phyloP scores from a whole-genome alignment of 2,888 invertebrate species.

The Hypsopygia costalis region DNA sequence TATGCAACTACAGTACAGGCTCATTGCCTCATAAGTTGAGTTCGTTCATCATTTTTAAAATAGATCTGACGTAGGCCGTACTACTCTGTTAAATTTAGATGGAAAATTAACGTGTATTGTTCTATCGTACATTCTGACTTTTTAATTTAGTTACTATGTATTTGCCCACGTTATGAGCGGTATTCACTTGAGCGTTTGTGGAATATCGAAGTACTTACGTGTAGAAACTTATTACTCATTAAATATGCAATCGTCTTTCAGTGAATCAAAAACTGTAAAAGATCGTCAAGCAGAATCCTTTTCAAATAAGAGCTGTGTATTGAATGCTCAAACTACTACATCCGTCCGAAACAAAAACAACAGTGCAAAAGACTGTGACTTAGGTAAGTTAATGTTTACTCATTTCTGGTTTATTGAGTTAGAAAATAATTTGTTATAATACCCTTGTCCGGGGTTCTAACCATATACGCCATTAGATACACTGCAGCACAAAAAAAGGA shows the following conservation, averaged over 20 bases:
- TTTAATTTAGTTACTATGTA: conserved; percentile 25
- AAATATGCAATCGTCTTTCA: conserved; percentile 39
- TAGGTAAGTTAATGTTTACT: conserved; percentile 50
- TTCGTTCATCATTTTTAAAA: conserved; percentile 34
- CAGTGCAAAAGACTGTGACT: conserved; percentile 51
- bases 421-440: too few relatives aligned
- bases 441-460: too few relatives aligned
- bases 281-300: conserved; percentile 40
- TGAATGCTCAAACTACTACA: conserved; percentile 48
- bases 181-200: not conserved
- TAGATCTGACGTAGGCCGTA: conserved; percentile 46
- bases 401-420: too few relatives aligned
- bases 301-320: conserved; percentile 34
- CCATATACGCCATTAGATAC: too few relatives aligned
- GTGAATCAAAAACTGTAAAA: conserved; percentile 40
- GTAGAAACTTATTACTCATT: conserved; percentile 11
- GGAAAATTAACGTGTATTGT: conserved; percentile 19
- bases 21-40: conserved; percentile 14
- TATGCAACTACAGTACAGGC: conserved; percentile 11
- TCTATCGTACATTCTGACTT: conserved; percentile 18
- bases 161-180: not conserved
- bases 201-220: too few relatives aligned
- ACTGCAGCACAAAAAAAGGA: too few relatives aligned
- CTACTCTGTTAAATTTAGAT: conserved; percentile 35
- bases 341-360: conserved; percentile 65